A percentile compares a stretch with the other conserved stretches of the same genome.
Conservation (phyloP, 2,113 vertebrate species). For the Butorides virescens region DNA sequence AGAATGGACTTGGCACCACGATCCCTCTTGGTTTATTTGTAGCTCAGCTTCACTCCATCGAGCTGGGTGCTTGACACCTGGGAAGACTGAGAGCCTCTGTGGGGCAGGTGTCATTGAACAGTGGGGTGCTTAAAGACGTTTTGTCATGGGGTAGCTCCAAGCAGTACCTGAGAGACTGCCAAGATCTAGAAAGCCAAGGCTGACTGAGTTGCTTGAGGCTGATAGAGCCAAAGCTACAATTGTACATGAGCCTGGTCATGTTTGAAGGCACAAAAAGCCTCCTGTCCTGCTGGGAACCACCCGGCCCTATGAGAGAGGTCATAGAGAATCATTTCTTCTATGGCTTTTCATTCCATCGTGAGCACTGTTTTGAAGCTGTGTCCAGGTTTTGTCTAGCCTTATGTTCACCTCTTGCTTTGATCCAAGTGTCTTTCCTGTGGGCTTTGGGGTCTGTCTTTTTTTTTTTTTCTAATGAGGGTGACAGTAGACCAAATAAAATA, state of each 20-base stretch:
- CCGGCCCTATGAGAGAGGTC: neutral
- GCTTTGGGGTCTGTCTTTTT: neutral
- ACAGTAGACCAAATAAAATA: neutral
- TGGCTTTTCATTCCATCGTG: accelerated
- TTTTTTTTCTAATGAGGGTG: neutral
- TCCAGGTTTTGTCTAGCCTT: neutral
- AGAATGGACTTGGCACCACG: neutral
- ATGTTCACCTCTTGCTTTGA: neutral
- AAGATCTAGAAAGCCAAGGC: neutral
- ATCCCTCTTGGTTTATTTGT: neutral
- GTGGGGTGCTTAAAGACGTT: neutral
- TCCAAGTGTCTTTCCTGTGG: neutral
- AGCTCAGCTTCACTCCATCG: neutral
- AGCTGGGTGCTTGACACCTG: neutral
- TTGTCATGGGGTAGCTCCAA: neutral
- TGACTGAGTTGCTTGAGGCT: neutral
- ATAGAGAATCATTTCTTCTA: neutral
- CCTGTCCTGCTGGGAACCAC: neutral
- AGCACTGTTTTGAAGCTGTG: neutral
- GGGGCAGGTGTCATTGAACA: neutral
- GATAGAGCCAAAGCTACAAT: neutral
- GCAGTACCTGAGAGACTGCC: neutral
- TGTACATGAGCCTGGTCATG: neutral
- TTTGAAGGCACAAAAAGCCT: neutral
- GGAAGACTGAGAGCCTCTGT: neutral